Percentiles rank a stretch among this genome's conserved stretches.
phyloP scores from a whole-genome alignment of 2,888 invertebrate species.

The Torymus auratus region DNA sequence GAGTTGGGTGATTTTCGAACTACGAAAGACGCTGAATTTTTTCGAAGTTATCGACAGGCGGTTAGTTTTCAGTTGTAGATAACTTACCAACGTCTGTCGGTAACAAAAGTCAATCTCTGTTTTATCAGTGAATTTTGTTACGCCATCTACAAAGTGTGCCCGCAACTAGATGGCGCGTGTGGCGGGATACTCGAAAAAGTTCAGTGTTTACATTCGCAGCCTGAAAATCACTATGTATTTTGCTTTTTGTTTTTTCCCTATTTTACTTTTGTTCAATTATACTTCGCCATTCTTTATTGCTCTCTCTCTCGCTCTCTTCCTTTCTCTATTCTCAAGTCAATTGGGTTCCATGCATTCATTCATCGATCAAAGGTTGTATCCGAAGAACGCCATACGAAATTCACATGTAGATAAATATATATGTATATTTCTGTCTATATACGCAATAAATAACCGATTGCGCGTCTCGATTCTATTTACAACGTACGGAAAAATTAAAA shows the following conservation, averaged over 20 bases:
- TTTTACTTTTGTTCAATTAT: slow-evolving; percentile 27
- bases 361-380: slow-evolving; percentile 70
- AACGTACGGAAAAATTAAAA: slow-evolving; percentile 68
- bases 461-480: slow-evolving; percentile 71
- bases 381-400: slow-evolving; percentile 70
- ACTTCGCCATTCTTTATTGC: slow-evolving; percentile 29
- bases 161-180: slow-evolving; percentile 22
- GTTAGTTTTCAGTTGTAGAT: not conserved
- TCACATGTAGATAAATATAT: slow-evolving; percentile 72
- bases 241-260: not conserved
- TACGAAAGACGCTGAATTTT: slow-evolving; percentile 18
- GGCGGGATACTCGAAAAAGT: slow-evolving; percentile 15
- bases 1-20: slow-evolving; percentile 49
- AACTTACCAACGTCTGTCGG: no score
- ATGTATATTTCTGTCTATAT: slow-evolving; percentile 66
- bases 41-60: not conserved
- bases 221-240: slow-evolving; percentile 44
- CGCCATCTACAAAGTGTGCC: slow-evolving; percentile 23
- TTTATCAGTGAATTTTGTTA: not conserved
- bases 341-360: slow-evolving; percentile 43
- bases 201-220: slow-evolving; percentile 17
- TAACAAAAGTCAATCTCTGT: no score
- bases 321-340: slow-evolving; percentile 22
- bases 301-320: slow-evolving; percentile 16
- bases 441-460: slow-evolving; percentile 73